phyloP scores from a whole-genome alignment of 2,113 vertebrate species.

The Anhinga rufa region DNA sequence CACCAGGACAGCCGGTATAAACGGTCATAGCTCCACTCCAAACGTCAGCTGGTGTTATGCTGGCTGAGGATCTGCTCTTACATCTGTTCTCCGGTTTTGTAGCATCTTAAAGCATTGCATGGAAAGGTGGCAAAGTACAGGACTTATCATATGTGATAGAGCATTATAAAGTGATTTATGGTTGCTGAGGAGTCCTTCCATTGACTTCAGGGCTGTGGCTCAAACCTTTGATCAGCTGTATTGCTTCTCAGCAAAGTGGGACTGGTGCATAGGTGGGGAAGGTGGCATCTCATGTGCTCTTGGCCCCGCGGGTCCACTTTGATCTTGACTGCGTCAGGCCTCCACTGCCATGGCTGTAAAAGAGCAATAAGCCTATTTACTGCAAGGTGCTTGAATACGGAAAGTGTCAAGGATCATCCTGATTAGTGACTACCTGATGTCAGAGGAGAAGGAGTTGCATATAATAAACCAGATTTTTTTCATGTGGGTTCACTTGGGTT shows the following conservation, averaged over 20 bases:
- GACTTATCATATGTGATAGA: neutral
- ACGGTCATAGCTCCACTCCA: neutral
- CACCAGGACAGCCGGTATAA: neutral
- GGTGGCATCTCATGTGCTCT: neutral
- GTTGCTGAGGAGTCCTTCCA: neutral
- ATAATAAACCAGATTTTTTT: neutral
- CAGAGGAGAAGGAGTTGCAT: neutral
- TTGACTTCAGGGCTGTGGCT: neutral
- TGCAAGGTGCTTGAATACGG: neutral
- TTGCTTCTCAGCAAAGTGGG: neutral
- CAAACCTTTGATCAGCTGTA: slow-evolving; percentile 44
- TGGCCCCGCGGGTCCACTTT: neutral
- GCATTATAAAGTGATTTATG: neutral
- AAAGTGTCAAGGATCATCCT: slow-evolving; percentile 33
- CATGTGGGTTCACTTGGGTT: neutral
- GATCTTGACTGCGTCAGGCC: neutral
- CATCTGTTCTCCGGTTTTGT: neutral
- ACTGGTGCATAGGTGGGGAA: neutral
- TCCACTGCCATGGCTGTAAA: neutral
- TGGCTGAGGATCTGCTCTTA: neutral
- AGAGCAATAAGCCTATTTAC: slow-evolving; percentile 7
- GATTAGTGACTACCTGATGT: neutral
- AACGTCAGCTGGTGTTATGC: neutral
- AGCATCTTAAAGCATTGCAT: neutral
- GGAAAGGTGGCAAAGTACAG: slow-evolving; percentile 27